Base-by-base conservation (phyloP, 2,113 vertebrate species). In the Psophia crepitans region DNA sequence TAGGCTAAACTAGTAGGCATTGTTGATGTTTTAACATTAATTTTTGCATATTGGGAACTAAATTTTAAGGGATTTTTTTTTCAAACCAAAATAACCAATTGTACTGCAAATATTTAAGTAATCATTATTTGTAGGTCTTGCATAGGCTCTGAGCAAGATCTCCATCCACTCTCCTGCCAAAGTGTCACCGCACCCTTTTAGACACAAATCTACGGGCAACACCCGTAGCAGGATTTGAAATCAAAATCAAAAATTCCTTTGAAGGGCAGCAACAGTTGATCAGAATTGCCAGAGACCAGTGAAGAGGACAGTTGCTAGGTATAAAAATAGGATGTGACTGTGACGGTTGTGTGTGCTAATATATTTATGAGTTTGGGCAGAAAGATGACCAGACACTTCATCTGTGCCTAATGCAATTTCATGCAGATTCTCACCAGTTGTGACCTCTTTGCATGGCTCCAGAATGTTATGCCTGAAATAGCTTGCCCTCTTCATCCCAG, bases 391-490 rank as follows among this genome's bases (percentile, higher is more conserved):
- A 4, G 81, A 60, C 48, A 71, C 53, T 95, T 96, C 92, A 87
- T 90, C 88, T 95, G 65, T 91, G 77, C 48, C 80, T 96, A 87
- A 89, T 91, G 53, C 65, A 89, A 92, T 97, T 95, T 95, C 84
- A 69, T 89, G 76, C 65, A 89, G 69, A 84, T 93, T 93, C 43
- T 81, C 73, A 84, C 51, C 57, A 69, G 32, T 95, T 87, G 44
- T 89, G 90, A 95, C 84, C 83, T 89, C 53, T 70, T 68, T 75
- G 61, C 2, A 0, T 87, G 87, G 73, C 44, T 95, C 73, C 49
- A 76, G 86, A 91, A 85, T 75, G 57, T 46, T 78, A 46, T 76
- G 33, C 91, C 48, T 82, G 90, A 90, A 92, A 93, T 93, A 97
- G 69, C 69, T 82, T 83, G 69, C 39, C 65, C 37, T 92, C 69